Evolutionary conservation across 1,140 invertebrate species (phyloP), one percentile per base, ranked within the genome.

Genomic region (Oppia nitens): DNA sequence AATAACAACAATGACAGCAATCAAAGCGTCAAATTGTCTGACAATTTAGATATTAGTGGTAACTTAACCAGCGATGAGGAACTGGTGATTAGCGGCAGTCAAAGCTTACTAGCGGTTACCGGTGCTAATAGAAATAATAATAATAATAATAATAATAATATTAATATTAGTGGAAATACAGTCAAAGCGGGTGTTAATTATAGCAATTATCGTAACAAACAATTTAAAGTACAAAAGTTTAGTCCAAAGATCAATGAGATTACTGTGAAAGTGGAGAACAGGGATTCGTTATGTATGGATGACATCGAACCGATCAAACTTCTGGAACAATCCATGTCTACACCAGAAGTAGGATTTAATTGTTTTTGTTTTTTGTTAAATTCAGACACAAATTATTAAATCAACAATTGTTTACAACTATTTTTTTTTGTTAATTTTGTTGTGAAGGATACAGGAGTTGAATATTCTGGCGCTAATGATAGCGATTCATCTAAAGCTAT

Each of bases 301-400:
- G 53, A 59, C 20, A 61, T 62, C 21, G 60, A 62, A 50, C 56
- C 60, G n/a, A 62, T 56, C 21, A 58, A 59, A 53, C 40, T 62
- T 24, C 55, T 62, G 28, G 60, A 62, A 24, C 60, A 62, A 40
- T 62, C 60, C n/a, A 62, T 62, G 50, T 62, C 60, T 29, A 62
- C 60, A 1, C 60, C 60, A 28, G 57, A 60, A 51, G 60, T 61
- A 26, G 6, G 28, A 6, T 17, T 11, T 56, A 2, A 48, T 29
- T 17, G 4, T 11, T 23, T 17, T 6, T 26, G 2, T 11, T 17
- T 40, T 40, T 17, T 40, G 32, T 40, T 17, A 17, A 6, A 9
- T 40, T 40, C n/a, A n/a, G n/a, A 40, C 17, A 40, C 17, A 17
- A 40, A 40, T 40, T 40, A 40, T 40, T 40, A 17, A 40, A 9